Percentiles rank a stretch among this genome's conserved stretches.
Evolutionary conservation across 2,888 invertebrate species (phyloP).

Genomic region (Protonemura montana): DNA sequence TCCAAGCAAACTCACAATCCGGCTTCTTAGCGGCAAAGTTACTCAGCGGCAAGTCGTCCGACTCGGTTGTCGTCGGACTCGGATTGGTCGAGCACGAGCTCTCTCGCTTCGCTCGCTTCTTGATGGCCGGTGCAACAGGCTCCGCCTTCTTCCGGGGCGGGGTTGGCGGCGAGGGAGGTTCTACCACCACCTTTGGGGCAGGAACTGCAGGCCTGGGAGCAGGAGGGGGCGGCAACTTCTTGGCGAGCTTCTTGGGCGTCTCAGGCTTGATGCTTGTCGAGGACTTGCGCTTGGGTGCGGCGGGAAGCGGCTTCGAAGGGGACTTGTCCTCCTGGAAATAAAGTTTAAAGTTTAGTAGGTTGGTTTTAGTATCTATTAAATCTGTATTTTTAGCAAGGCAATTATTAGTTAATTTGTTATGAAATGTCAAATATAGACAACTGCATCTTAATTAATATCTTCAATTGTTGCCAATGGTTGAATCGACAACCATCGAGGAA

Average conservation of each 20-base stretch:
- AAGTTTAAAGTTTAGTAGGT: too few species aligned
- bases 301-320: not conserved
- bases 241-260: constrained; percentile 10
- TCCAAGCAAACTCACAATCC: constrained; percentile 42
- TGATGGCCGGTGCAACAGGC: not conserved
- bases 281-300: constrained; percentile 53
- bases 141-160: constrained; percentile 15
- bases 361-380: too few species aligned
- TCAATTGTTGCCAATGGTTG: too few species aligned
- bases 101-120: constrained; percentile 16
- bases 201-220: not conserved
- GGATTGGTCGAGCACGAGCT: not conserved
- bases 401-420: too few species aligned
- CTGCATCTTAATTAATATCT: too few species aligned
- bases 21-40: constrained; percentile 37
- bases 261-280: constrained; percentile 51
- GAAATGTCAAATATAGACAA: too few species aligned
- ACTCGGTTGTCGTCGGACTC: constrained; percentile 43
- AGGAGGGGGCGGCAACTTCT: not conserved
- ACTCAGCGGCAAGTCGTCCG: constrained; percentile 48
- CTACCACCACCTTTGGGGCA: not conserved
- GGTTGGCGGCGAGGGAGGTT: constrained; percentile 8
- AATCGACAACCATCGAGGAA: too few species aligned
- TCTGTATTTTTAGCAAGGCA: too few species aligned
- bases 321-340: constrained; percentile 35